Evolutionary conservation across 2,797 vertebrate genomes (phyloP).

Genomic region (Epinephelus coioides): DNA sequence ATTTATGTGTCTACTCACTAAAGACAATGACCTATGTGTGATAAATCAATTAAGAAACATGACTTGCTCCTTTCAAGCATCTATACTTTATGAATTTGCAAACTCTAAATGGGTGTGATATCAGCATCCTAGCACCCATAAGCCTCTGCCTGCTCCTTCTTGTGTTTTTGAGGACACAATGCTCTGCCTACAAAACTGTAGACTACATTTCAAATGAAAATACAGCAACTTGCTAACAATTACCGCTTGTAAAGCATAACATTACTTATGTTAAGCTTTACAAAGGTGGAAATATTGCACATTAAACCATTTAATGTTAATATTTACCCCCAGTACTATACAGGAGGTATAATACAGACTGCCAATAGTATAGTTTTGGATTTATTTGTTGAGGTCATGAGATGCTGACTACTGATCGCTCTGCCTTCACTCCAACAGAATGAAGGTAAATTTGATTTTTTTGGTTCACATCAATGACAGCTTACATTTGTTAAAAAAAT

Average conservation of each 20-base stretch:
- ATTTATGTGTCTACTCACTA: not conserved
- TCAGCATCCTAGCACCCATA: not conserved
- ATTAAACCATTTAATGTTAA: too few species aligned
- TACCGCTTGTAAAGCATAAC: not conserved
- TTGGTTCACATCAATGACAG: too few species aligned
- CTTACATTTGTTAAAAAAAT: too few species aligned
- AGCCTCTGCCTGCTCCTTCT: not conserved
- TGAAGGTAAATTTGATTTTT: too few species aligned
- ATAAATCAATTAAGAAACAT: not conserved
- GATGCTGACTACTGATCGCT: not conserved
- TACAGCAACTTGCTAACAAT: too few species aligned
- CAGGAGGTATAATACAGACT: not conserved
- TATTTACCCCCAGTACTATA: not conserved
- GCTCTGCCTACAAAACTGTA: not conserved
- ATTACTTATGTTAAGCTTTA: not conserved
- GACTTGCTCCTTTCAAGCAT: not conserved
- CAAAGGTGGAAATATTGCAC: too few species aligned
- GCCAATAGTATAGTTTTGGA: not conserved
- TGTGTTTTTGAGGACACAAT: not conserved
- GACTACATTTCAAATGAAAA: not conserved
- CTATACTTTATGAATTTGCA: not conserved
- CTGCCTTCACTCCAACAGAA: not conserved
- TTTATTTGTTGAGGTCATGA: not conserved
- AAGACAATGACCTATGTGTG: not conserved
- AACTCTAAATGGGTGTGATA: not conserved